phyloP scores from a whole-genome alignment of 2,797 vertebrate genomes.

The Champsocephalus esox region DNA sequence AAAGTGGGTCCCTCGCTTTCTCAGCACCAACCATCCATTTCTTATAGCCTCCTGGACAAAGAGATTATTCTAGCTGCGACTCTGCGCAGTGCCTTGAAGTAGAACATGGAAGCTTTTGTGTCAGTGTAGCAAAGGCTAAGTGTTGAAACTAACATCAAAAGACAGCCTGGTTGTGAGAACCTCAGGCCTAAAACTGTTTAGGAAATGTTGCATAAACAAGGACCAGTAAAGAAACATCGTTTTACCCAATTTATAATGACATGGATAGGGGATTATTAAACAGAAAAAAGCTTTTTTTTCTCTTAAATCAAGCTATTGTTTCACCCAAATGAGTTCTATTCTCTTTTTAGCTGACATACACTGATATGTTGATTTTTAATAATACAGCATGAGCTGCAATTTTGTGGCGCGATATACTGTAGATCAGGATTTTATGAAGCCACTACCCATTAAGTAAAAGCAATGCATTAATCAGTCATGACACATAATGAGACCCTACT shows the following conservation, averaged over 20 bases:
- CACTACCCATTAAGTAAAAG: neutral
- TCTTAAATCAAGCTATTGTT: neutral
- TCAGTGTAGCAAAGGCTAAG: constrained; percentile 23
- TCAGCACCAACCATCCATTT: constrained; percentile 1
- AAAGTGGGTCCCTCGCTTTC: constrained; percentile 8
- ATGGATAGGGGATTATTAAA: neutral
- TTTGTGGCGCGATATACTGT: neutral
- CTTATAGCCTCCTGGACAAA: constrained; percentile 40
- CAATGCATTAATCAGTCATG: neutral
- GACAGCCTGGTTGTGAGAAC: constrained; percentile 35
- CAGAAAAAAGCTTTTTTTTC: neutral
- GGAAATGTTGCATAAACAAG: constrained; percentile 22
- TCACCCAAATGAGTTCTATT: neutral
- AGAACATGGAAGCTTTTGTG: constrained; percentile 44
- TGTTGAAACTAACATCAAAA: constrained; percentile 34
- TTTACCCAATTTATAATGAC: neutral
- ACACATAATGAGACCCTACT: neutral
- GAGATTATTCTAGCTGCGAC: constrained; percentile 34
- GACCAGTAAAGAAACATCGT: neutral
- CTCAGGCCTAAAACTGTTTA: constrained; percentile 21
- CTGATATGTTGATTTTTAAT: constrained; percentile 5
- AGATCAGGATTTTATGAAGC: neutral
- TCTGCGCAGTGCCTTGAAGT: constrained; percentile 29
- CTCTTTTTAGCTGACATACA: constrained; percentile 20
- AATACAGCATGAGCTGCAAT: neutral